Percentiles rank a stretch among this genome's conserved stretches.
phyloP scores from a whole-genome alignment of 2,797 vertebrate genomes.

The Austrolebias charrua region DNA sequence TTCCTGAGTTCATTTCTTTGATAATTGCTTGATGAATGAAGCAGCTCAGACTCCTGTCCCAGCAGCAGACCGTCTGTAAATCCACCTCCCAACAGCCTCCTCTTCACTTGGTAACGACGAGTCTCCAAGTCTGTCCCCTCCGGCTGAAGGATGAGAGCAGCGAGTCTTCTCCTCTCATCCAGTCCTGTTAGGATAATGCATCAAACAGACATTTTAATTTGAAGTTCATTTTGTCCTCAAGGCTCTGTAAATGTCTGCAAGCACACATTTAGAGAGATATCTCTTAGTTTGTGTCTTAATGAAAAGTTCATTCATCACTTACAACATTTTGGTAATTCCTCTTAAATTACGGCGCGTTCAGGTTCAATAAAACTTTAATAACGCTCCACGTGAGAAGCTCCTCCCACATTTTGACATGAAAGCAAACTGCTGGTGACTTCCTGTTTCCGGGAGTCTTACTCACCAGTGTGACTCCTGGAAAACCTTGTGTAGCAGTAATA shows the following conservation, averaged over 20 bases:
- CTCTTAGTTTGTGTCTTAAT: conserved; percentile 63
- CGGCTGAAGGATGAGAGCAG: conserved; percentile 68
- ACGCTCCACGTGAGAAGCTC: conserved; percentile 40
- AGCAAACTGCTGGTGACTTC: conserved; percentile 71
- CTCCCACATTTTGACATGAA: conserved; percentile 41
- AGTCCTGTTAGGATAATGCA: conserved; percentile 76
- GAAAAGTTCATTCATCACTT: conserved; percentile 56
- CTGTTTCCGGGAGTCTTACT: conserved; percentile 66
- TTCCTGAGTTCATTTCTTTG: conserved; percentile 57
- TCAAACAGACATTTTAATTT: conserved; percentile 81
- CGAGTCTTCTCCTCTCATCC: conserved; percentile 70
- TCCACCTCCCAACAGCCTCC: conserved; percentile 68
- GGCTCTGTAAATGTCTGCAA: conserved; percentile 74
- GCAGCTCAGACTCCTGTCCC: conserved; percentile 79
- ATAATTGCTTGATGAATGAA: conserved; percentile 78
- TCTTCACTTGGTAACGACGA: conserved; percentile 78
- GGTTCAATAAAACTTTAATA: conserved; percentile 21
- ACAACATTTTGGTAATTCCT: conserved; percentile 24
- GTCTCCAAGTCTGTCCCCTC: conserved; percentile 76
- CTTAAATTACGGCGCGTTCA: conserved; percentile 26
- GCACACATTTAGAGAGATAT: conserved; percentile 54
- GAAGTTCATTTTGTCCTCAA: conserved; percentile 79
- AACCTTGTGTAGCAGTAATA: conserved; percentile 76
- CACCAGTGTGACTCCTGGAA: conserved; percentile 55
- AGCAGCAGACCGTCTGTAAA: conserved; percentile 72